Conservation (phyloP, 2,113 vertebrate species). For the Reinhardtius hippoglossoides region DNA sequence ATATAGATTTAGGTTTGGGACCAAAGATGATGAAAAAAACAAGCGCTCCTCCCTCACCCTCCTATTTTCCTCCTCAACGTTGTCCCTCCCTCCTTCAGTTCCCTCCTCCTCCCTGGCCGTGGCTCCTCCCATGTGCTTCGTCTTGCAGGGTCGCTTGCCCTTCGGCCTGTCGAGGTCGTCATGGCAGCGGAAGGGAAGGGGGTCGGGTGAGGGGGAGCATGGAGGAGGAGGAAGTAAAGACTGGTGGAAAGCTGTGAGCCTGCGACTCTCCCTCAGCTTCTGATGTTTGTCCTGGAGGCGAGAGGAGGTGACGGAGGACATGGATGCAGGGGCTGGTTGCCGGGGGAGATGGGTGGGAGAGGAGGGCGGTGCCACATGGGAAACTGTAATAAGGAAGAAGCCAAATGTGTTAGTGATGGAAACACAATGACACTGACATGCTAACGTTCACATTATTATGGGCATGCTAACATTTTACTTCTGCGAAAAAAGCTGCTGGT, state of each 20-base stretch:
- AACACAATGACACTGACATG: not conserved
- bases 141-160: constrained; percentile 94
- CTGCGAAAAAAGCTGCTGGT: too few species aligned
- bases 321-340: constrained; percentile 70
- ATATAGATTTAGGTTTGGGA: too few species aligned
- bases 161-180: constrained; percentile 88
- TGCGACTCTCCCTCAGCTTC: constrained; percentile 88
- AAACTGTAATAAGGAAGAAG: constrained; percentile 42
- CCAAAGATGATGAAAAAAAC: too few species aligned
- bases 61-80: not conserved
- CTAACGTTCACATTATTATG: too few species aligned
- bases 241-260: constrained; percentile 81
- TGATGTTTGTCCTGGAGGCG: constrained; percentile 90
- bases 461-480: too few species aligned
- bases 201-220: constrained; percentile 57
- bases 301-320: constrained; percentile 69
- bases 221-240: constrained; percentile 17
- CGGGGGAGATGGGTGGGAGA: constrained; percentile 12
- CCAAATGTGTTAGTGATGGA: too few species aligned
- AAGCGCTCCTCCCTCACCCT: constrained; percentile 29
- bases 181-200: not conserved
- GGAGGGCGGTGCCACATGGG: constrained; percentile 77
- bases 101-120: constrained; percentile 71
- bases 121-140: constrained; percentile 87
- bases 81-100: constrained; percentile 66